Base-by-base conservation (phyloP, 2,888 invertebrate species). In the Napeogenes inachia region DNA sequence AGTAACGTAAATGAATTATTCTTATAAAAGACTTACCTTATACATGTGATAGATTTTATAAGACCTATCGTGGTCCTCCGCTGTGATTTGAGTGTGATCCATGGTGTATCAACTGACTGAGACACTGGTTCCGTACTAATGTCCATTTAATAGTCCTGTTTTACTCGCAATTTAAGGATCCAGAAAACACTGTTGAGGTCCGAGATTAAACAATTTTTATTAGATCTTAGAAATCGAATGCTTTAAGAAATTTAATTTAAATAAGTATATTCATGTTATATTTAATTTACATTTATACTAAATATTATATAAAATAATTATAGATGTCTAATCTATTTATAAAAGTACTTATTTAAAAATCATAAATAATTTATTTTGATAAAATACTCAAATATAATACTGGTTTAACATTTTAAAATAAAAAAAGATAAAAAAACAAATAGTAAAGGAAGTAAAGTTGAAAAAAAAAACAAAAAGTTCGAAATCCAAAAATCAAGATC, bases 31-130 rank as follows among this genome's bases (percentile, higher is more conserved):
- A 1, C 35, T 84, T 79, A 89, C 89, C 88, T 88, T 89, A 71
- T 89, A 89, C 85, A 89, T 84, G 67, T 76, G 82, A 73, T 87
- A 89, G 69, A 85, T 77, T 76, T 88, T 89, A 77, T 89, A 89
- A 60, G 80, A 78, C 75, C 85, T 81, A 66, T 85, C 87, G 69
- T 84, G 87, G 67, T 84, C 84, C 65, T 82, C 84, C 70, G 81
- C 72, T 66, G 79, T 70, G 67, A 81, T 75, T 71, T 81, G 87
- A 64, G 81, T 72, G 60, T 83, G 79, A 75, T 87, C 87, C 89
- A 89, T 89, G 74, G 76, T 79, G 76, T 75, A 78, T 78, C 69
- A 70, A 73, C 65, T 70, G 63, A 72, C 68, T 69, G 63, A 57
- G 63, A 65, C 77, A 80, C 80, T 76, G 74, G 73, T 69, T 73